Percentiles rank a stretch among this genome's conserved stretches.
Conservation (phyloP, 2,888 invertebrate genomes). For the Andrena chrysosceles region DNA sequence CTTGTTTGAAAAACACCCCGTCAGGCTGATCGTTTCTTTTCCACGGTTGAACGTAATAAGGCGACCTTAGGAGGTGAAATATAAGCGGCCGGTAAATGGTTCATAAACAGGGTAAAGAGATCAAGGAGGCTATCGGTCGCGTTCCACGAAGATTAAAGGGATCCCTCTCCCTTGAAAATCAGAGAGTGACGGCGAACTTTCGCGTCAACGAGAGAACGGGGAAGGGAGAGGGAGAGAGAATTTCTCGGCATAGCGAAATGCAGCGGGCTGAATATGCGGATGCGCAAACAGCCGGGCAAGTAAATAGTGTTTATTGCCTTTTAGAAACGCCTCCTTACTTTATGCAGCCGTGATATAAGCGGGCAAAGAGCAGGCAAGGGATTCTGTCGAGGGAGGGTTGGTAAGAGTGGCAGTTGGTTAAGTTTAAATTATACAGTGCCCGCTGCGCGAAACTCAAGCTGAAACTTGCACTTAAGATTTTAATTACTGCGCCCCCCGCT, state of each 20-base stretch:
- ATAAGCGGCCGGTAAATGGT: constrained; percentile 13
- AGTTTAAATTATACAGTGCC: constrained; percentile 54
- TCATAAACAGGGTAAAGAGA: constrained; percentile 43
- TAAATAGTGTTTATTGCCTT: constrained; percentile 55
- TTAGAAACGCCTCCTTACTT: constrained; percentile 48
- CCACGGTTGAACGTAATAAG: neutral
- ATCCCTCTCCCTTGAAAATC: neutral
- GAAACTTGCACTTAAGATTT: constrained; percentile 47
- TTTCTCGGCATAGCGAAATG: constrained; percentile 8
- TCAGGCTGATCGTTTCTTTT: neutral
- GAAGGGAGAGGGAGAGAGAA: neutral
- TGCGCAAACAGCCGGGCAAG: constrained; percentile 45
- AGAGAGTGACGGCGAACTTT: constrained; percentile 6
- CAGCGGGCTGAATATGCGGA: constrained; percentile 43
- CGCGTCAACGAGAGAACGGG: neutral
- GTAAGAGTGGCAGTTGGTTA: constrained; percentile 56
- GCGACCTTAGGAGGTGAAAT: neutral
- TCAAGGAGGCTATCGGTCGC: constrained; percentile 34
- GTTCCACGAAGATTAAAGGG: constrained; percentile 37
- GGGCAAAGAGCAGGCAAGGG: neutral
- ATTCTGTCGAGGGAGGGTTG: neutral
- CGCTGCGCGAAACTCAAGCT: constrained; percentile 5
- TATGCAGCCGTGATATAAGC: constrained; percentile 18
- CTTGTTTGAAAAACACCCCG: neutral
- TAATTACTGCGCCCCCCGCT: constrained; percentile 39